Percentiles rank a stretch among this genome's conserved stretches.
Conservation (phyloP, 2,797 vertebrate genomes). For the Paguma larvata region DNA sequence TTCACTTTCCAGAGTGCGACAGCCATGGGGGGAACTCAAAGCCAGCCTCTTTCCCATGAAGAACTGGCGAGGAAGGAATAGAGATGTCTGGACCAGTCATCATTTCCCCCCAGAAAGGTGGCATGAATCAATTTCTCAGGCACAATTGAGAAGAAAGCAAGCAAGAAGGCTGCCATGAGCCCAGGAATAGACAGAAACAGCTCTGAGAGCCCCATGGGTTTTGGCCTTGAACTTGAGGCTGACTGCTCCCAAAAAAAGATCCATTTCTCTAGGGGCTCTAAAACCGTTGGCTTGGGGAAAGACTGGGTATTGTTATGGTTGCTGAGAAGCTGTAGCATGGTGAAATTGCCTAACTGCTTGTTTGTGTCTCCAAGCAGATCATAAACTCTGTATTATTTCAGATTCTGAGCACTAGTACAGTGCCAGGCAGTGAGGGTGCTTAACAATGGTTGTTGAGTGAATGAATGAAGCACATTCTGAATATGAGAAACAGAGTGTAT, state of each 20-base stretch:
- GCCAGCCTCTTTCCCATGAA: not conserved
- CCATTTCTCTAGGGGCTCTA: not conserved
- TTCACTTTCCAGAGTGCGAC: not conserved
- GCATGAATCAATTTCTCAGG: not conserved
- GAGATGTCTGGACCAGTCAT: not conserved
- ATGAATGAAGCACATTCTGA: not conserved
- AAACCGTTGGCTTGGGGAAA: not conserved
- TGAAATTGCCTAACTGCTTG: not conserved
- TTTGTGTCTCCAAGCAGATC: not conserved
- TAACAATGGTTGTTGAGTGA: not conserved
- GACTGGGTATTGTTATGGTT: not conserved
- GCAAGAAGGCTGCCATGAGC: not conserved
- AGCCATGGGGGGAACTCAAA: not conserved
- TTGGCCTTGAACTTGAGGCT: not conserved
- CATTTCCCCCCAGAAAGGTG: no score
- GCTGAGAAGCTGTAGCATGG: not conserved
- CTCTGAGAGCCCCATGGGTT: not conserved
- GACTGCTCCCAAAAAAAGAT: not conserved
- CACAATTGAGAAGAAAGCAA: not conserved
- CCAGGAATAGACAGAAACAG: not conserved
- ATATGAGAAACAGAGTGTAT: not conserved
- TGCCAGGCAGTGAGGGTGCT: not conserved
- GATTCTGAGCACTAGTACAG: not conserved
- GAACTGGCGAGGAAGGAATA: not conserved
- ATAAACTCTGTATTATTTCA: not conserved